These are phyloP conservation scores for Pristionchus entomophagus DNA, from an alignment of 2,888 invertebrate genomes.

Conservation along the genomic window DNA sequence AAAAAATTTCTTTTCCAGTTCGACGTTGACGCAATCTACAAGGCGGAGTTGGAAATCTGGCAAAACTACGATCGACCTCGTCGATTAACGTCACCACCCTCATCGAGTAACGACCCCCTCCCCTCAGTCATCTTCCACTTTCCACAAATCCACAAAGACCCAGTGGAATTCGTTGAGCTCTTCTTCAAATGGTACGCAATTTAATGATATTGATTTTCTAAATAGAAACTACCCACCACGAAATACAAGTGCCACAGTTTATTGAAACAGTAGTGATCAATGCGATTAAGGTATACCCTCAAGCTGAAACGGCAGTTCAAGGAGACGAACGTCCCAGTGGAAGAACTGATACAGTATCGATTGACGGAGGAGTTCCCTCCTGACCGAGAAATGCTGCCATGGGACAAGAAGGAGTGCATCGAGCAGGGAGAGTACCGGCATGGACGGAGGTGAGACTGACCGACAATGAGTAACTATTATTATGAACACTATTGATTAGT, in stretches of 20 bases:
- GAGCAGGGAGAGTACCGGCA: not conserved
- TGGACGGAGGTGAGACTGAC: too few species aligned
- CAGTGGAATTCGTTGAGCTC: not conserved
- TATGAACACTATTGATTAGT: too few species aligned
- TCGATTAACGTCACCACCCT: not conserved
- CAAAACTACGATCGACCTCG: not conserved
- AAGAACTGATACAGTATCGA: not conserved
- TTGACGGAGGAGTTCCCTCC: not conserved
- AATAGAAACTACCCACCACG: too few species aligned
- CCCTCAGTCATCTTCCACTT: not conserved
- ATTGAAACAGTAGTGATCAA: not conserved
- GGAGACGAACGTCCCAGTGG: not conserved
- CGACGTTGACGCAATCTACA: not conserved
- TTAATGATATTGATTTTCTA: too few species aligned
- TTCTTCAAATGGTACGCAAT: not conserved
- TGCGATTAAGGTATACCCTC: not conserved
- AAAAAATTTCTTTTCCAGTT: too few species aligned
- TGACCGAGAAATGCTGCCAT: not conserved
- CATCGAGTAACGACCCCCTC: not conserved
- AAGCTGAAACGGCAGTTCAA: not conserved
- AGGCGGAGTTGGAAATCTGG: not conserved
- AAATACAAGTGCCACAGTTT: too few species aligned
- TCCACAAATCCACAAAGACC: not conserved
- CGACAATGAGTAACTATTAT: too few species aligned
- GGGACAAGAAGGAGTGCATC: not conserved